Base-by-base conservation (phyloP, 2,888 invertebrate genomes). In the Danaus chrysippus region DNA sequence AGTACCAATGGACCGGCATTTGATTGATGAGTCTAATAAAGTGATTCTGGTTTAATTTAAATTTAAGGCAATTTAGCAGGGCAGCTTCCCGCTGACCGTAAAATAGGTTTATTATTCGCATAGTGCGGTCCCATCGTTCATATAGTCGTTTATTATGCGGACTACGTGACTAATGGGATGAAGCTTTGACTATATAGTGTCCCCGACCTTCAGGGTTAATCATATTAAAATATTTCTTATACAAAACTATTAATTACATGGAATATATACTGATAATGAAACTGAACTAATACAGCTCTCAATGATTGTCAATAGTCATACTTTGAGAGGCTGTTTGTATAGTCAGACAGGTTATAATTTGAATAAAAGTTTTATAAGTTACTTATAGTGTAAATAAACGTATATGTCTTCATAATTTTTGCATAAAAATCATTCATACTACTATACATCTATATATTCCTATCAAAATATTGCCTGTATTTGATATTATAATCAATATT, bases 21-120 rank as follows among this genome's bases (percentile, higher is more conserved):
- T 90, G 90, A 91, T 91, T 91, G 90, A 91, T 91, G 88, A 86
- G 77, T 76, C 86, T 90, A 91, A 91, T 90, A 91, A 89, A 88
- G 88, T 83, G 88, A 89, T 88, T 89, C 86, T 83, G 84, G 87
- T 89, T 90, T 90, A 90, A 91, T 91, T 91, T 91, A 85, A 90
- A 90, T 90, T 90, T 88, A 89, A 90, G 84, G 83, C 86, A 89
- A 89, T 89, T 88, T 87, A 82, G 79, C 81, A 77, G 74, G 79
- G 82, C 82, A 76, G 83, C 78, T 5, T 79, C 81, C 78, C 74
- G 81, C 77, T 87, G 88, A 86, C 87, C 88, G 86, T 86, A 83
- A 84, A 87, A 87, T 84, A 77, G 78, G 77, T 85, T 86, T 81
- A 81, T 86, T 86, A 86, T 77, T 76, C 74, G 75, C 70, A 71